Evolutionary conservation across 2,113 vertebrate genomes (phyloP).

Genomic region (Colossoma macropomum): DNA sequence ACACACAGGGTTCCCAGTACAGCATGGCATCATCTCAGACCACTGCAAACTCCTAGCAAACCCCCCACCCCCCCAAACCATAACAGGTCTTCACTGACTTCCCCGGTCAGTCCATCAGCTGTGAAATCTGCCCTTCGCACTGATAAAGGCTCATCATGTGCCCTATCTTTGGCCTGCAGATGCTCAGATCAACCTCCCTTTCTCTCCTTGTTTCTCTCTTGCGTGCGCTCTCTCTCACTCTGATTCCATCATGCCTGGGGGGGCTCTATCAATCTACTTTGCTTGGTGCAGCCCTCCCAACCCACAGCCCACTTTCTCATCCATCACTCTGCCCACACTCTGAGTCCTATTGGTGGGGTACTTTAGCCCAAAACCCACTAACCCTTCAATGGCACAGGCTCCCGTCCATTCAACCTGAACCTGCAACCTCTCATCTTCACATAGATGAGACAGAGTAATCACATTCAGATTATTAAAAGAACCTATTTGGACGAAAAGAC

Average conservation of each 20-base stretch:
- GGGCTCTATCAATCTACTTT: slow-evolving; percentile 9
- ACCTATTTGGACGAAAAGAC: slow-evolving; percentile 17
- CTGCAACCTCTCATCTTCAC: slow-evolving; percentile 9
- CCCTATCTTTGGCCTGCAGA: slow-evolving; percentile 80
- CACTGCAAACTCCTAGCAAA: slow-evolving; percentile 66
- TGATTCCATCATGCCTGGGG: slow-evolving; percentile 8
- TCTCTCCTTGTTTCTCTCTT: slow-evolving; percentile 13
- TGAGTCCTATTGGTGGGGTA: not conserved
- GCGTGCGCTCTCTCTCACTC: slow-evolving; percentile 51
- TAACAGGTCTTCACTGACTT: slow-evolving; percentile 25
- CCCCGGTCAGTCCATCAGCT: slow-evolving; percentile 71
- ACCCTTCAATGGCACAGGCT: not conserved
- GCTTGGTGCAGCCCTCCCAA: not conserved
- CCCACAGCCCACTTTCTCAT: not conserved
- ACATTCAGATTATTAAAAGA: slow-evolving; percentile 5
- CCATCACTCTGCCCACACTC: slow-evolving; percentile 32
- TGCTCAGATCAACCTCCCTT: slow-evolving; percentile 66
- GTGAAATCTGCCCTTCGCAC: slow-evolving; percentile 79
- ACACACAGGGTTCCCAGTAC: slow-evolving; percentile 21
- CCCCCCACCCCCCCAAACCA: slow-evolving; percentile 55
- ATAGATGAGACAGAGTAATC: slow-evolving; percentile 4
- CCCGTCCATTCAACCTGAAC: not conserved
- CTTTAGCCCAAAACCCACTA: not conserved
- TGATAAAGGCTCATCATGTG: slow-evolving; percentile 77
- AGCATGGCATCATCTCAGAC: slow-evolving; percentile 62